Evolutionary conservation across 2,113 vertebrate species (phyloP).

Genomic region (Mus pahari): DNA sequence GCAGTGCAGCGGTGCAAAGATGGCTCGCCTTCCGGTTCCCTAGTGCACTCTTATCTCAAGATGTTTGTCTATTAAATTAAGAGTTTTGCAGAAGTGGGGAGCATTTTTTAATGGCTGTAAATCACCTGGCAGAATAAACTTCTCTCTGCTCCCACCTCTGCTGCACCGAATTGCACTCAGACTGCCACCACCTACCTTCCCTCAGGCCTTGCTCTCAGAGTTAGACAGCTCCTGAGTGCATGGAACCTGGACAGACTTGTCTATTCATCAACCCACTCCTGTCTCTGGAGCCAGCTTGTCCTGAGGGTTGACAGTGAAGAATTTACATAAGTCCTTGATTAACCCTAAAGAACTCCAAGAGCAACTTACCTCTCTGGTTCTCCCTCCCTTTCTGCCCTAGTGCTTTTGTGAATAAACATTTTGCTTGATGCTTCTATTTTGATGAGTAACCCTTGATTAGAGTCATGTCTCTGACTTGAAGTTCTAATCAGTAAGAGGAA

Average conservation of each 20-base stretch:
- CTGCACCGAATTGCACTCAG: constrained; percentile 71
- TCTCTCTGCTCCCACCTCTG: not conserved
- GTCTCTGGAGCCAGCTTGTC: not conserved
- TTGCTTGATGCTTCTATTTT: not conserved
- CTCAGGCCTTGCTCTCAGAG: constrained; percentile 60
- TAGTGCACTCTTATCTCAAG: constrained; percentile 84
- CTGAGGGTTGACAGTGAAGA: not conserved
- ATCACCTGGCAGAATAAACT: constrained; percentile 84
- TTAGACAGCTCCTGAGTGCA: constrained; percentile 13
- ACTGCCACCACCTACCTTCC: constrained; percentile 41
- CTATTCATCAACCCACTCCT: not conserved
- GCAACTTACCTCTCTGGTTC: not conserved
- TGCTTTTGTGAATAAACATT: not conserved
- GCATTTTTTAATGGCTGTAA: constrained; percentile 85
- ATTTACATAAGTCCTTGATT: not conserved
- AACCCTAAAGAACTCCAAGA: not conserved
- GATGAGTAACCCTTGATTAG: not conserved
- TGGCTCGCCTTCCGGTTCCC: no score
- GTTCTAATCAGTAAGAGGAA: constrained; percentile 10
- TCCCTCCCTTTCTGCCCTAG: not conserved
- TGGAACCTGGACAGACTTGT: constrained; percentile 34
- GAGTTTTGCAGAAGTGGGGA: constrained; percentile 85
- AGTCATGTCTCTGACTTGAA: not conserved
- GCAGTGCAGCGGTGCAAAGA: no score
- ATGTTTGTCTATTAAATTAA: constrained; percentile 90